Percentiles rank a stretch among this genome's conserved stretches.
Evolutionary conservation across 2,797 vertebrate genomes (phyloP).

Genomic region (Cyclopterus lumpus): DNA sequence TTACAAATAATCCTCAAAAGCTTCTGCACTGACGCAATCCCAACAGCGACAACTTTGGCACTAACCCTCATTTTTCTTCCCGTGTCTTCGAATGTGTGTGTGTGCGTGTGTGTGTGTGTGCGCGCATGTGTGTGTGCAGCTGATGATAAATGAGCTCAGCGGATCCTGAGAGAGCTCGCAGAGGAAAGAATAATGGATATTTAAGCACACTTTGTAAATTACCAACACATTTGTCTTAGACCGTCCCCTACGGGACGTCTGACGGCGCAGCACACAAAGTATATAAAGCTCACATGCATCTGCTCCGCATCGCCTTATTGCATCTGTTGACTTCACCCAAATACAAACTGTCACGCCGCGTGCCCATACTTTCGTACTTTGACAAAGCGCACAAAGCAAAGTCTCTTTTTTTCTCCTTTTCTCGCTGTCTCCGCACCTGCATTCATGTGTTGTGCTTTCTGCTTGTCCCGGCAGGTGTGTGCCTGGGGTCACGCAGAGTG

Average conservation of each 20-base stretch:
- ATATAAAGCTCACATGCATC: constrained; percentile 78
- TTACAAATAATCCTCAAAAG: constrained; percentile 50
- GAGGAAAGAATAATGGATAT: constrained; percentile 82
- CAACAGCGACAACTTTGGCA: constrained; percentile 37
- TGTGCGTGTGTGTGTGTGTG: constrained; percentile 55
- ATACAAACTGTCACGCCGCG: constrained; percentile 72
- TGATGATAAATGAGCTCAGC: constrained; percentile 79
- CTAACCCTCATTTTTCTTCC: constrained; percentile 57
- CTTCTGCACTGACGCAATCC: constrained; percentile 55
- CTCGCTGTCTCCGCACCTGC: constrained; percentile 65
- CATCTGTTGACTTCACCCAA: constrained; percentile 78
- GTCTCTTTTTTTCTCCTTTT: too few species aligned
- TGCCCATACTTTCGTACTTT: constrained; percentile 65
- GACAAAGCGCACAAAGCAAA: constrained; percentile 64
- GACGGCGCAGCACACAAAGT: constrained; percentile 72
- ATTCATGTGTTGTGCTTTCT: constrained; percentile 47
- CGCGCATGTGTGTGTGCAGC: constrained; percentile 31
- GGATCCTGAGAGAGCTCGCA: constrained; percentile 74
- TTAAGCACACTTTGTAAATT: constrained; percentile 86
- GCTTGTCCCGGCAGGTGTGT: constrained; percentile 75
- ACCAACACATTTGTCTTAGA: constrained; percentile 80
- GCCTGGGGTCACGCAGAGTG: constrained; percentile 73
- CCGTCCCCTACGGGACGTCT: constrained; percentile 72
- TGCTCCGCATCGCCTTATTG: constrained; percentile 72
- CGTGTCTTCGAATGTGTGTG: constrained; percentile 51